Percentiles rank a stretch among this genome's conserved stretches.
phyloP scores from a whole-genome alignment of 2,797 vertebrate species.

The Sebastes trivittatus region DNA sequence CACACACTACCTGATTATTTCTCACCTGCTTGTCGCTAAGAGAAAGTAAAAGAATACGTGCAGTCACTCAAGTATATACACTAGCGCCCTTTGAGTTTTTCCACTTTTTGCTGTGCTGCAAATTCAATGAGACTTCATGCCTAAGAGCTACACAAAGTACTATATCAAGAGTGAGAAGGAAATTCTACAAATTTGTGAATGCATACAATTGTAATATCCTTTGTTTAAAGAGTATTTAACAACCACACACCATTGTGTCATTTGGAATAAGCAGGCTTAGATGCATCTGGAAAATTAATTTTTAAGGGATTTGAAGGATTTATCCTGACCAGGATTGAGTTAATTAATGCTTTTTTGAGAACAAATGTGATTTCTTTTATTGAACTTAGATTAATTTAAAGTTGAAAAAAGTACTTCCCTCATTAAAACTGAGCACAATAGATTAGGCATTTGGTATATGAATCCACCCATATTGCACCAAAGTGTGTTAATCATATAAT shows the following conservation, averaged over 20 bases:
- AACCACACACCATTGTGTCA: background rate
- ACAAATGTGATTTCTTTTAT: background rate
- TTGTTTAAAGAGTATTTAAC: constrained; percentile 14
- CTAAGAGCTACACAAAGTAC: constrained; percentile 31
- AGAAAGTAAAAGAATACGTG: constrained; percentile 48
- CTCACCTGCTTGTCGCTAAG: constrained; percentile 75
- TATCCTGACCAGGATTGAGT: background rate
- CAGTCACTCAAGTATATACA: constrained; percentile 27
- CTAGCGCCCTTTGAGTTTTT: constrained; percentile 42
- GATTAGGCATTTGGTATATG: background rate
- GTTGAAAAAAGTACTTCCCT: background rate
- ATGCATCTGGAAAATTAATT: background rate
- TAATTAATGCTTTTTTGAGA: background rate
- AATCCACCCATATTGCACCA: background rate
- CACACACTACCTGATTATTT: constrained; percentile 71
- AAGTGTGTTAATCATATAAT: background rate
- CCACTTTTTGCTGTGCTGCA: constrained; percentile 47
- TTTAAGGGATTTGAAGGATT: constrained; percentile 2
- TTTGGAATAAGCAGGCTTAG: background rate
- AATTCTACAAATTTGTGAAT: constrained; percentile 58
- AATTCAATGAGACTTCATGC: constrained; percentile 34
- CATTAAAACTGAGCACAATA: background rate
- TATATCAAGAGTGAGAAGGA: constrained; percentile 34
- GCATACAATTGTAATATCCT: background rate
- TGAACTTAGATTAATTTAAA: background rate